These are phyloP conservation scores for Drosophila sproati DNA, from an alignment of 1,140 invertebrate species.

Conservation along the genomic window DNA sequence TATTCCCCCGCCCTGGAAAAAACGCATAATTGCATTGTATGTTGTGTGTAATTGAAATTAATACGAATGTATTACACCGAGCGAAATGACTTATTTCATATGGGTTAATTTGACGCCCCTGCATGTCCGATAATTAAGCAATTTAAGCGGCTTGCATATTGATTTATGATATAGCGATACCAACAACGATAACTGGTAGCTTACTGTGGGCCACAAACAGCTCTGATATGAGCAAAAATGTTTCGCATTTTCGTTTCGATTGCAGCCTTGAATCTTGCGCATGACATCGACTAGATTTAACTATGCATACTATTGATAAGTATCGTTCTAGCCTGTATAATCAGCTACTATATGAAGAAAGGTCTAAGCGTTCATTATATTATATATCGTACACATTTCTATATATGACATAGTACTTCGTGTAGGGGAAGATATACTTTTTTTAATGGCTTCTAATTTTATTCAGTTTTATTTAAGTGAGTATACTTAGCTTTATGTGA, in stretches of 20 bases:
- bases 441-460: too few relatives aligned
- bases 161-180: conserved; percentile 68
- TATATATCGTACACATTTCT: too few relatives aligned
- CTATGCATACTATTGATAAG: too few relatives aligned
- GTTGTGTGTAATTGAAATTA: conserved; percentile 83
- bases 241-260: neutral
- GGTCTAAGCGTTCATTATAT: too few relatives aligned
- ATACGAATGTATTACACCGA: conserved; percentile 78
- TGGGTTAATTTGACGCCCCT: conserved; percentile 69
- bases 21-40: conserved; percentile 82
- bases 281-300: too few relatives aligned
- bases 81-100: conserved; percentile 75
- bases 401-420: too few relatives aligned
- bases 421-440: too few relatives aligned
- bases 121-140: conserved; percentile 78
- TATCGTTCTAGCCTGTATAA: too few relatives aligned
- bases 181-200: conserved; percentile 36
- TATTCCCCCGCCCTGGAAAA: neutral
- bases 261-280: neutral
- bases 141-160: conserved; percentile 82
- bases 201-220: neutral
- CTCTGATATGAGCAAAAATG: neutral
- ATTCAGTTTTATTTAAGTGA: too few relatives aligned
- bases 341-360: too few relatives aligned
- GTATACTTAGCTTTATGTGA: too few relatives aligned